A percentile compares a stretch with the other conserved stretches of the same genome.
phyloP scores from a whole-genome alignment of 2,888 invertebrate species.

The Uloborus plumipes region DNA sequence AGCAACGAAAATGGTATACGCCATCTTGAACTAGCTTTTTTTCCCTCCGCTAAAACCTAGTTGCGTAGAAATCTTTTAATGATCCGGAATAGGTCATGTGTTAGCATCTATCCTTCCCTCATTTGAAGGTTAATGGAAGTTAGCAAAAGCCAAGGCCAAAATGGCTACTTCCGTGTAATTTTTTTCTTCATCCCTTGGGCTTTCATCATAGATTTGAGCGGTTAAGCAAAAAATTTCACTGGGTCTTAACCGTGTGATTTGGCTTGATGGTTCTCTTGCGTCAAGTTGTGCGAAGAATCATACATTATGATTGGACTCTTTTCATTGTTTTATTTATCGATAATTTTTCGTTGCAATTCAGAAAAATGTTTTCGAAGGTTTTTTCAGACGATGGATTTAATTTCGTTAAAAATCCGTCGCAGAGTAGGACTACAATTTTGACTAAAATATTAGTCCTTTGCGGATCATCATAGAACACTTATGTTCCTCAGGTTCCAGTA shows the following conservation, averaged over 20 bases:
- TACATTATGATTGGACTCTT: slow-evolving; percentile 1
- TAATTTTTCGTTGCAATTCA: not conserved
- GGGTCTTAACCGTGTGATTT: not conserved
- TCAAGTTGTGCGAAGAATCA: not conserved
- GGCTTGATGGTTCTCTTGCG: not conserved
- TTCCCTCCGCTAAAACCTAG: not conserved
- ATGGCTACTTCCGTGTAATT: slow-evolving; percentile 42
- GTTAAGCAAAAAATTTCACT: not conserved
- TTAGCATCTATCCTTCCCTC: too few species aligned
- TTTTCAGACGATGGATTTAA: too few species aligned
- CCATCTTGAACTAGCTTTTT: not conserved
- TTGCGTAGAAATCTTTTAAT: too few species aligned
- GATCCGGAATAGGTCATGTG: too few species aligned
- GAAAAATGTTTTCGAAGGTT: too few species aligned
- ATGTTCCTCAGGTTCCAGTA: too few species aligned
- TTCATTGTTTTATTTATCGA: not conserved
- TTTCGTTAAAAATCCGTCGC: too few species aligned
- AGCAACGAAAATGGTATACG: slow-evolving; percentile 15
- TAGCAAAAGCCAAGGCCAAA: slow-evolving; percentile 28
- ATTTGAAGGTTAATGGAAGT: slow-evolving; percentile 41
- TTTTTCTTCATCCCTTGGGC: slow-evolving; percentile 1
- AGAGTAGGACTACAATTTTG: too few species aligned
- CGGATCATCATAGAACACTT: too few species aligned
- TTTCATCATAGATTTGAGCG: slow-evolving; percentile 14
- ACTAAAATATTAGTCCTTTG: too few species aligned